phyloP scores from a whole-genome alignment of 2,888 invertebrate genomes.

The Aphodius granarius region DNA sequence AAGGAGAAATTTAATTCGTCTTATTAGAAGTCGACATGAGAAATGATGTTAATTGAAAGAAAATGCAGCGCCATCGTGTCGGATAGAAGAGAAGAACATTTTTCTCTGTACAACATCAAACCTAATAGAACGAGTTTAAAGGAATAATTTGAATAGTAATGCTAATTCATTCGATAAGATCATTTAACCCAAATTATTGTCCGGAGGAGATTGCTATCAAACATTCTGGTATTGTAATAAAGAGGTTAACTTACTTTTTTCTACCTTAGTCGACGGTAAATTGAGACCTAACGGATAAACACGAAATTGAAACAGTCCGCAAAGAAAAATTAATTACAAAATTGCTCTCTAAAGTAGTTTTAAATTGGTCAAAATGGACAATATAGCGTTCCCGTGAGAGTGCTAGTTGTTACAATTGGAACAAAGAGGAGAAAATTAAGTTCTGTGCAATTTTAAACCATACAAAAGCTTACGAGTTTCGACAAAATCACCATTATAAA shows the following conservation, averaged over 20 bases:
- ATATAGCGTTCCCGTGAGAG: neutral
- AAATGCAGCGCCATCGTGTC: neutral
- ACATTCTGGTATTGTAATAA: neutral
- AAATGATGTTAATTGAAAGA: neutral
- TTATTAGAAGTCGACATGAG: neutral
- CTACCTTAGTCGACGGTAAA: neutral
- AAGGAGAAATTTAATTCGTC: neutral
- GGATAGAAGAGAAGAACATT: neutral
- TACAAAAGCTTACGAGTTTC: too few relatives aligned
- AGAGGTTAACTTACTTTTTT: neutral
- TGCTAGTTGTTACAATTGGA: neutral
- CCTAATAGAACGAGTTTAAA: neutral
- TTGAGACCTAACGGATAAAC: neutral
- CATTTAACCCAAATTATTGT: neutral
- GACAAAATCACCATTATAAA: too few relatives aligned
- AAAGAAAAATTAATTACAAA: neutral
- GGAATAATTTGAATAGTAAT: neutral
- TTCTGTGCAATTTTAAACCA: neutral
- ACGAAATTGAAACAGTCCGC: neutral
- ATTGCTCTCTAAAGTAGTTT: neutral
- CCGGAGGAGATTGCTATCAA: neutral
- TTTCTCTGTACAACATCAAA: neutral
- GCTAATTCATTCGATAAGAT: neutral
- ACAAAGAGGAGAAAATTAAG: neutral
- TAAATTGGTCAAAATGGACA: neutral